Conservation (phyloP, 1,140 invertebrate species). For the Solenopsis invicta region DNA sequence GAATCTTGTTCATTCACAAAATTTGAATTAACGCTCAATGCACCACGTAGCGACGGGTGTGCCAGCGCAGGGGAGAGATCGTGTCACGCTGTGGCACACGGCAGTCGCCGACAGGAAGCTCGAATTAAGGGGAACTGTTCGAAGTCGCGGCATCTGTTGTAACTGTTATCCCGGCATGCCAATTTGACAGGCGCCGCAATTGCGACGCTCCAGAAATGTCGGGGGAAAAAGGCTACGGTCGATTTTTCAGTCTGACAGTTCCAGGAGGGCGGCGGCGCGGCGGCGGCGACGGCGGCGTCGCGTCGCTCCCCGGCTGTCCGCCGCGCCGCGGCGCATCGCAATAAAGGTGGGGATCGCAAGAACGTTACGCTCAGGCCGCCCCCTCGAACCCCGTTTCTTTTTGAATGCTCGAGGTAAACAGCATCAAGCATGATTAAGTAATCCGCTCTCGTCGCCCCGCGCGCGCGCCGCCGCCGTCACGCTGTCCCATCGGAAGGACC, state of each 20-base stretch:
- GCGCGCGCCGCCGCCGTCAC: not conserved
- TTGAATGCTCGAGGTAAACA: constrained; percentile 42
- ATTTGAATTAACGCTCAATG: constrained; percentile 42
- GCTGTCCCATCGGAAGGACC: constrained; percentile 25
- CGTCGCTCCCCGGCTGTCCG: constrained; percentile 11
- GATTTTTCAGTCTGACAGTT: constrained; percentile 66
- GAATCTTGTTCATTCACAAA: constrained; percentile 25
- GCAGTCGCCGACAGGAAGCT: constrained; percentile 6
- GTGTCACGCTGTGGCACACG: constrained; percentile 40
- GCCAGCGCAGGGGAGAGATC: constrained; percentile 23
- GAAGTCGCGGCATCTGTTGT: constrained; percentile 54
- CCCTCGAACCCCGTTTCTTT: constrained; percentile 28
- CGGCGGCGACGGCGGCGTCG: too few species aligned
- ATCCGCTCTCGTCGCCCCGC: constrained; percentile 45
- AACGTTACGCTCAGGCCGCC: constrained; percentile 26
- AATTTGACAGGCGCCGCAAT: constrained; percentile 62
- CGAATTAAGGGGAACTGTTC: constrained; percentile 49
- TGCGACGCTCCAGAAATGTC: constrained; percentile 54
- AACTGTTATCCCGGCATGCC: constrained; percentile 49
- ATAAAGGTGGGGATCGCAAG: constrained; percentile 48
- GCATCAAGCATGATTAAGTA: constrained; percentile 63
- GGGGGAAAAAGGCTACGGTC: constrained; percentile 46
- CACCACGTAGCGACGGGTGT: not conserved
- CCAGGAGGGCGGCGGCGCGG: not conserved
- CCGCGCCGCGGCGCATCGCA: constrained; percentile 33